Evolutionary conservation across 2,113 vertebrate genomes (phyloP), one percentile per base, ranked within the genome.

Genomic region (Archilochus colubris): DNA sequence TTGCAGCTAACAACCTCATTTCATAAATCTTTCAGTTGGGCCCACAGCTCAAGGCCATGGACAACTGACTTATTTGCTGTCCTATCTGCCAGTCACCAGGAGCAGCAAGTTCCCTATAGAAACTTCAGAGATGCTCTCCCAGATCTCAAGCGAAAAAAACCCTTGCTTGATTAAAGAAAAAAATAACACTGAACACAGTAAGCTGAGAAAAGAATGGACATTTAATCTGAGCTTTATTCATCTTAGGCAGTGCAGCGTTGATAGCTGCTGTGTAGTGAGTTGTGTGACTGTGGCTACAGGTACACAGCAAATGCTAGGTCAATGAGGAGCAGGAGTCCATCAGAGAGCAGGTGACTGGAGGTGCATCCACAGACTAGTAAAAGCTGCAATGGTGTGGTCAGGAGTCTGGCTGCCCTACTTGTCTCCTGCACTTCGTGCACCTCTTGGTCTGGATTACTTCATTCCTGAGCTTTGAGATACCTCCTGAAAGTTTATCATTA

Each of bases 321-420:
- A 40, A 40, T 7, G 10, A 86, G 57, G 14, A 66, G 36, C 5
- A 53, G 50, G 13, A 85, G 14, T 25, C 20, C 54, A 36, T 73
- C 3, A 2, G 44, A 33, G 10, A 55, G 22, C 1, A 4, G 31
- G 6, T 12, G 13, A 7, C 10, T 38, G 12, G 27, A 59, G 6
- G 6, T 57, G 30, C 4, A 3, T 43, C 38, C 54, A 40, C 2
- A 61, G 18, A 53, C 16, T 21, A 68, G 20, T 64, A 57, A 92
- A 75, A 57, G 10, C 27, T 61, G 25, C 18, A 57, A 74, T 30
- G 15, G 40, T 31, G 8, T 24, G 13, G 28, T 12, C 18, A 73
- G 43, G 70, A 83, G 38, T 70, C 22, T 83, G 20, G 17, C 16
- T 66, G 33, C 10, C 9, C 10, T 46, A 1, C 19, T 30, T 38